Evolutionary conservation across 2,113 vertebrate species (phyloP), one percentile per base, ranked within the genome.

Genomic region (Paedocypris sp.): DNA sequence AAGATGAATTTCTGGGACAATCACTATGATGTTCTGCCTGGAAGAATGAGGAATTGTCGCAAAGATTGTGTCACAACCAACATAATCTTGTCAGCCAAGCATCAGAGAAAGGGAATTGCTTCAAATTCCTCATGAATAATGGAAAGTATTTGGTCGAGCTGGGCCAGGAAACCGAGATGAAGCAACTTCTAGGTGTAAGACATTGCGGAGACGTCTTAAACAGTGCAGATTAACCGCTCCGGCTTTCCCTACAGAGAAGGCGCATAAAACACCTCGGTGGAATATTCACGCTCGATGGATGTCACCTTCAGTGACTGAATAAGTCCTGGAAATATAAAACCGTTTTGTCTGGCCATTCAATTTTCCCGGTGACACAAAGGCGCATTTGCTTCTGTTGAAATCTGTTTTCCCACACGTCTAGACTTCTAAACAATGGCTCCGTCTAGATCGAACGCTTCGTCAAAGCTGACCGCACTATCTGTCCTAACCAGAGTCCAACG

Each of bases 61-160:
- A 43, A 29, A 41, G 38, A 58, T 32, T 18, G 19, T 42, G 38
- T 15, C 25, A 32, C 31, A 18, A 45, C 3, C 4, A 57, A 43
- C 2, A 11, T 32, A 43, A 57, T 58, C 54, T 58, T 43, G 54
- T 43, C 54, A 43, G 54, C 12, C 11, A 45, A 43, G 11, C 1
- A 5, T 43, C 18, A 31, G 12, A 18, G 11, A 8, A 13, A 26
- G 2, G 29, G 25, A 42, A 45, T 15, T 45, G 26, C 39, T 31
- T 42, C 54, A 58, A 31, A 42, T 9, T 2, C 23, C 38, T 41
- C 11, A 43, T 58, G 54, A 58, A 58, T 58, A 58, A 45, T 58
- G 15, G 25, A 43, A 57, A 16, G 26, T 5, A 3, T 39, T 39
- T 51, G 20, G n/a, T n/a, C n/a, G n/a, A n/a, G n/a, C n/a, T n/a